Conservation (phyloP, 2,888 invertebrate genomes). For the Chrysolina oricalcia region DNA sequence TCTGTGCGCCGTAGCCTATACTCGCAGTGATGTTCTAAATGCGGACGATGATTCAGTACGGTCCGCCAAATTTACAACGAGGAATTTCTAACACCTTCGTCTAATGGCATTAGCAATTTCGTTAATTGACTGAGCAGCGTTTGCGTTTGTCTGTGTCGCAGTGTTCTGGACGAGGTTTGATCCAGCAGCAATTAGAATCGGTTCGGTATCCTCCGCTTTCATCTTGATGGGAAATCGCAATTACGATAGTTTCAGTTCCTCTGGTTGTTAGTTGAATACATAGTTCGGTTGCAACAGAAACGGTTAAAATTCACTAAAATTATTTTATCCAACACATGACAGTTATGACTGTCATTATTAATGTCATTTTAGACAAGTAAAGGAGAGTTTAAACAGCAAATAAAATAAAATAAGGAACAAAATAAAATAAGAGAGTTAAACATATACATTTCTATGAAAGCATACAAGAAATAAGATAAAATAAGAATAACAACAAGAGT, state of each 20-base stretch:
- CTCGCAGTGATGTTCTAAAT: slow-evolving; percentile 9
- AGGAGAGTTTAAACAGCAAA: too few species aligned
- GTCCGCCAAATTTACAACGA: slow-evolving; percentile 26
- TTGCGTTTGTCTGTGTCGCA: not conserved
- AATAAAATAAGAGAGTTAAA: too few species aligned
- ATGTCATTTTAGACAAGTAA: too few species aligned
- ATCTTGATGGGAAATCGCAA: not conserved
- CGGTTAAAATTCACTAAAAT: too few species aligned
- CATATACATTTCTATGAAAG: too few species aligned
- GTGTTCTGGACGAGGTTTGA: not conserved
- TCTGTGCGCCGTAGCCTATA: not conserved
- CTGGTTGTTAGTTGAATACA: too few species aligned
- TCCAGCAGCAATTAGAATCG: not conserved
- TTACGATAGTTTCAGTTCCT: not conserved
- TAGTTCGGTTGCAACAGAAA: too few species aligned
- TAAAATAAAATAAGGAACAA: too few species aligned
- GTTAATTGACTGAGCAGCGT: slow-evolving; percentile 1
- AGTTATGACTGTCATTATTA: too few species aligned
- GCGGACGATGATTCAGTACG: slow-evolving; percentile 28
- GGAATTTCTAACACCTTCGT: slow-evolving; percentile 26
- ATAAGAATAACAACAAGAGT: too few species aligned
- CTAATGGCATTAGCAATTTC: slow-evolving; percentile 14
- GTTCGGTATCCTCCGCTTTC: not conserved
- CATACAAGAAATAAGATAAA: too few species aligned
- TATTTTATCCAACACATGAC: too few species aligned